A percentile compares a stretch with the other conserved stretches of the same genome.
These are phyloP conservation scores for Aquatica leii DNA, from an alignment of 2,888 invertebrate species.

Conservation along the genomic window DNA sequence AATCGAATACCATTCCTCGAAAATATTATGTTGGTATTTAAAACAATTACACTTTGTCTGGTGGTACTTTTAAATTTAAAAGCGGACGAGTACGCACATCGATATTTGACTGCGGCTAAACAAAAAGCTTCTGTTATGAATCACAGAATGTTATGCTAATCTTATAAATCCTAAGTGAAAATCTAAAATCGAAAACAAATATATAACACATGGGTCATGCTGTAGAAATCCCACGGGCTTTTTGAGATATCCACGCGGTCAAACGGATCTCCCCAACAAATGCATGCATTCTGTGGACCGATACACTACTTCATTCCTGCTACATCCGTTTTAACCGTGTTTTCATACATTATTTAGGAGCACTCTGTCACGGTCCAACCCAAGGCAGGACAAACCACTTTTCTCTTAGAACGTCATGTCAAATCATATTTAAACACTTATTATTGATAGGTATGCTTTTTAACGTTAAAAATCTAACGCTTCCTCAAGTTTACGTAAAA, in stretches of 20 bases:
- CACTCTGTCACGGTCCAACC: slow-evolving; percentile 49
- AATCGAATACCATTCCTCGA: slow-evolving; percentile 35
- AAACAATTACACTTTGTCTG: no score
- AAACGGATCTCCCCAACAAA: slow-evolving; percentile 42
- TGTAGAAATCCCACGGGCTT: slow-evolving; percentile 43
- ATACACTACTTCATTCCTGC: slow-evolving; percentile 37
- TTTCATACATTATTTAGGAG: slow-evolving; percentile 49
- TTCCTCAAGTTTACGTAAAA: background rate
- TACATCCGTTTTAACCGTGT: slow-evolving; percentile 42
- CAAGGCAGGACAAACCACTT: slow-evolving; percentile 46
- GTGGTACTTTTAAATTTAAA: no score
- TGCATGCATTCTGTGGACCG: slow-evolving; percentile 41
- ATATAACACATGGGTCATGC: slow-evolving; percentile 43
- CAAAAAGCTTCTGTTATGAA: slow-evolving; percentile 29
- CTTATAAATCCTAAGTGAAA: slow-evolving; percentile 40
- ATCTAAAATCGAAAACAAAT: slow-evolving; percentile 42
- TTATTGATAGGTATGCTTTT: background rate
- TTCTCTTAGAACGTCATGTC: slow-evolving; percentile 34
- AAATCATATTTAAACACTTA: slow-evolving; percentile 38
- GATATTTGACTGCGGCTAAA: background rate
- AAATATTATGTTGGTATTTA: no score
- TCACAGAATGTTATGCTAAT: slow-evolving; percentile 37
- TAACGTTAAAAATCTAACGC: background rate
- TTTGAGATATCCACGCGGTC: slow-evolving; percentile 42
- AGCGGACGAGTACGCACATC: no score